Base-by-base conservation (phyloP, 2,888 invertebrate species). In the Diarsia mendica region DNA sequence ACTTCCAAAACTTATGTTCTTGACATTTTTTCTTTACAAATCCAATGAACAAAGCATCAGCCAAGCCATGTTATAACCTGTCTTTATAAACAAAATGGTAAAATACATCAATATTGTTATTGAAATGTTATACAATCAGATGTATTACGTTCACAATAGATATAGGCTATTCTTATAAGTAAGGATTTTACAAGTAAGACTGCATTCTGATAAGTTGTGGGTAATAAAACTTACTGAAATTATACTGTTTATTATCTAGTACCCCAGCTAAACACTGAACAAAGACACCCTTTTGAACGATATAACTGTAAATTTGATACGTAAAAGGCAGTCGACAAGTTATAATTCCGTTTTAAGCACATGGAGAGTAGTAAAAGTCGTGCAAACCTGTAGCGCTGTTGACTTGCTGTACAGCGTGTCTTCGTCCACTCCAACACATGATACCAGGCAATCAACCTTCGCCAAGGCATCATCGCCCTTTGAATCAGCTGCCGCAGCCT, bases 361-460 rank as follows among this genome's bases (percentile, higher is more conserved):
- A 90, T 92, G 90, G 86, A 82, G 82, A 83, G 64, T 77, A 85
- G 84, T 79, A 87, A 89, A 85, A 89, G 82, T 83, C 86, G 86
- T 82, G 79, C 91, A 90, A 91, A 98, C 98, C 97, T 99, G 99
- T 85, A 99, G 96, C 28, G 99, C 98, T 85, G 98, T 98, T 8
- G 99, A 99, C 96, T 99, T 99, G 93, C 99, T 99, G 95, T 99
- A 99, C 68, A 99, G 98, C 83, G 98, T 98, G 89, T 99, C 99
- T 92, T 99, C 99, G 93, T 99, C 99, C 15, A 98, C 98, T 74
- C 99, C 99, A 78, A 99, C 99, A 66, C 98, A 98, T 18, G 98
- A 98, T 85, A 99, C 98, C 84, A 99, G 96, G 86, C 99, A 99
- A 97, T 99, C 99, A 89, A 98, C 97, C 94, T 98, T 98, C 55